Evolutionary conservation across 1,140 invertebrate species (phyloP), one percentile per base, ranked within the genome.

Genomic region (Manduca sexta): DNA sequence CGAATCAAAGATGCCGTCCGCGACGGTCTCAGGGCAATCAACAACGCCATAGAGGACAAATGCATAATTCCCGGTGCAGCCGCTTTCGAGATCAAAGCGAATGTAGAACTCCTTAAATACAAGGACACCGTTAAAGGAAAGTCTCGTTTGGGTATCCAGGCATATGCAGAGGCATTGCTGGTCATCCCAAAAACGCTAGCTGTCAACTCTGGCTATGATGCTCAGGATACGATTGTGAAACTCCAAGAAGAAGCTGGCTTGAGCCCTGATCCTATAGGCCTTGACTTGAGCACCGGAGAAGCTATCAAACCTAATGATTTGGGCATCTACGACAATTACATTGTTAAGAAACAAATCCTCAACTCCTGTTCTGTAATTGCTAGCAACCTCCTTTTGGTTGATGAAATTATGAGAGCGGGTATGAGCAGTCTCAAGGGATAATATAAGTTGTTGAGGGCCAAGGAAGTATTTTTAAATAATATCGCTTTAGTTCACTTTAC

Each of bases 401-500:
- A 99, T 87, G 98, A 99, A 89, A 98, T 99, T 39, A 99, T 99
- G 97, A 91, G 98, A 87, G 98, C 98, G 70, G 98, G 98, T 61
- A 93, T 99, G 90, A 97, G 96, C 47, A 98, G 97, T 66, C 88
- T 98, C 6, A 99, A 99, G 84, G 95, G 93, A 78, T 95, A 92
- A 88, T 18, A 18, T 40, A 8, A 11, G 3, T 40, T 17, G 17
- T 17, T n/a, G 33, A 11, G 33, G 3, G 8, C 8, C 13, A 12
- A 11, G n/a, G 5, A 35, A 35, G n/a, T 4, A 35, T 35, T 35
- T 12, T 26, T 5, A 5, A 26, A 26, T 8, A 1, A 26, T n/a
- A 26, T 26, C 21, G 21, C 21, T 26, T 26, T 26, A 26, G 21
- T 26, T 26, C 8, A 26, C 8, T 26, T 26, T 8, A 5, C 21